Base-by-base conservation (phyloP, 2,888 invertebrate genomes). In the Cyclophora punctaria region DNA sequence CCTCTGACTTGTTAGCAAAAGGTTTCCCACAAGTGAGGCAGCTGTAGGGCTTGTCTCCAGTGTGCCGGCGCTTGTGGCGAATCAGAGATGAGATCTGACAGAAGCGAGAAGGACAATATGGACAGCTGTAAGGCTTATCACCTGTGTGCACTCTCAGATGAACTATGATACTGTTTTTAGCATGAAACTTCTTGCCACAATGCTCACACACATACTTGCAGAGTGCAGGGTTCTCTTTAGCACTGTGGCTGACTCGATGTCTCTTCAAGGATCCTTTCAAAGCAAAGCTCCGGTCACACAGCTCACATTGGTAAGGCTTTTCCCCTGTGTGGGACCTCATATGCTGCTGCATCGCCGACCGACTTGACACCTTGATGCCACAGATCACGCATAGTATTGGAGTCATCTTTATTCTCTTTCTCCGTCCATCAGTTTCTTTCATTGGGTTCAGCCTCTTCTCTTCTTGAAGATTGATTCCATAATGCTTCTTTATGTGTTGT, bases 311-410 rank as follows among this genome's bases (percentile, higher is more conserved):
- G 48, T 73, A 88, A 1, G 88, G 88, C 56, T 78, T 83, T 44
- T 88, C 87, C 0, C 84, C 85, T 0, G 87, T 85, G 51, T 88
- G 88, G 0, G 77, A 80, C 2, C 86, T 66, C 74, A 83, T 76
- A 51, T 88, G 88, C 2, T 66, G 73, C 41, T 79, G 76, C 62
- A 86, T 65, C 0, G 85, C 84, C 0, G 86, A 85, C 0, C 62
- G 75, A 51, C 81, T 77, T 1, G 59, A 62, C 0, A 75, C 62
- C 52, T 80, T 60, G 4, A 73, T 61, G 0, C 83, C 82, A 67
- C 88, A 88, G 4, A 77, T 65, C 3, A 72, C 66, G 64, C 88
- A 88, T 47, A 75, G 74, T 7, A 80, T 64, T 2, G 79, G 78
- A 2, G 75, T 73, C 5, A 54, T 50, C 60, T 74, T 82, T 0